These are phyloP conservation scores for Reticulitermes speratus DNA, from an alignment of 1,140 invertebrate species.

Conservation along the genomic window DNA sequence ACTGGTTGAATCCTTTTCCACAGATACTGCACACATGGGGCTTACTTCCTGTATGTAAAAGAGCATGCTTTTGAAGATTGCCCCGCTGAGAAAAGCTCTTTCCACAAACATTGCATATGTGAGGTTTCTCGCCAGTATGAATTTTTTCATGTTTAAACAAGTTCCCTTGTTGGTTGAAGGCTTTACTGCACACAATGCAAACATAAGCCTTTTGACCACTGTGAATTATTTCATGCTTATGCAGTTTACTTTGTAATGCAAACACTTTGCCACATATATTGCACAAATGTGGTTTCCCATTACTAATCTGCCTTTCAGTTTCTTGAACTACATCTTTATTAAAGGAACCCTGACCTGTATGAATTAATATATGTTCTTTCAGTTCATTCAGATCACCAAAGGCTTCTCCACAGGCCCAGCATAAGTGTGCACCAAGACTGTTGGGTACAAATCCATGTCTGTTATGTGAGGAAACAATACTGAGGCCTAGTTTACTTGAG, in stretches of 20 bases:
- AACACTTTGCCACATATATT: slow-evolving; percentile 30
- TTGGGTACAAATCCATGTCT: neutral
- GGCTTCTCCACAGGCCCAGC: neutral
- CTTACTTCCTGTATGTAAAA: slow-evolving; percentile 34
- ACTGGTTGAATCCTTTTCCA: slow-evolving; percentile 33
- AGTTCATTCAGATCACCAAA: neutral
- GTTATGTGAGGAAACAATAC: neutral
- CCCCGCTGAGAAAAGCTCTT: slow-evolving; percentile 41
- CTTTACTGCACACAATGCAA: slow-evolving; percentile 54
- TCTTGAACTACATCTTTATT: neutral
- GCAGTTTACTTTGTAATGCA: neutral
- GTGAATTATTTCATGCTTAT: slow-evolving; percentile 28
- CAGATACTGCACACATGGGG: slow-evolving; percentile 35
- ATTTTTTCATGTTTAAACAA: slow-evolving; percentile 26
- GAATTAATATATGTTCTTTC: neutral
- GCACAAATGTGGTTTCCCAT: slow-evolving; percentile 54
- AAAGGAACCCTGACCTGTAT: neutral
- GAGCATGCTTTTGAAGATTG: slow-evolving; percentile 36
- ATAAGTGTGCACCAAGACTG: neutral
- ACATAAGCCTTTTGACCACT: slow-evolving; percentile 38
- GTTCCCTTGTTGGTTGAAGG: slow-evolving; percentile 48
- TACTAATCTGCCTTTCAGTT: neutral
- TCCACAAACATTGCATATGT: slow-evolving; percentile 39
- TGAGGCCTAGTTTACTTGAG: neutral
- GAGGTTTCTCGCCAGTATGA: slow-evolving; percentile 37